Percentiles rank a stretch among this genome's conserved stretches.
Evolutionary conservation across 2,797 vertebrate genomes (phyloP).

Genomic region (Labeo calbasu): DNA sequence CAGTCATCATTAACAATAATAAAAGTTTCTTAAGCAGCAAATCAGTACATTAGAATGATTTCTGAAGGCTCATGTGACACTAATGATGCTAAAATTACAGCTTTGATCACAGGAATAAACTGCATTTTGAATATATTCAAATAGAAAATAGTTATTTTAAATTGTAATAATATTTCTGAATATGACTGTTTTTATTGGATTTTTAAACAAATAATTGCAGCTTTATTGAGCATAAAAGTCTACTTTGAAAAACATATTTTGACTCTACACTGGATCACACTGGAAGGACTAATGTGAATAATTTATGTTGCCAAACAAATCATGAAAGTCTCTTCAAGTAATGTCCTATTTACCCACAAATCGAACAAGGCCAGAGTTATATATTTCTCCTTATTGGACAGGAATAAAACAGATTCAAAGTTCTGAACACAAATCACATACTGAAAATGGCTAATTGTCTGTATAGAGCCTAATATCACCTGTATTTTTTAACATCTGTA

Average conservation of each 20-base stretch:
- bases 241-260: neutral
- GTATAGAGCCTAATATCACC: neutral
- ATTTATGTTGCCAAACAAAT: neutral
- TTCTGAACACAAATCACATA: neutral
- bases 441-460: neutral
- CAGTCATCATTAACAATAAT: neutral
- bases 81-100: no score
- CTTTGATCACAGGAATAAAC: neutral
- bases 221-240: neutral
- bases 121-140: neutral
- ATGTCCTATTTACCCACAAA: neutral
- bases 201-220: neutral
- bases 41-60: neutral
- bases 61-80: neutral
- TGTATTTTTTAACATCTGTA: neutral
- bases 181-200: neutral
- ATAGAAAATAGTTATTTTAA: neutral
- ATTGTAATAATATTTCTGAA: neutral
- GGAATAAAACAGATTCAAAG: neutral
- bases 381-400: neutral
- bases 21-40: neutral
- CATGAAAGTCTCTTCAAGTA: neutral
- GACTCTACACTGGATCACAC: neutral
- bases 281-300: neutral
- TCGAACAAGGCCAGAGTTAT: neutral